Evolutionary conservation across 1,140 invertebrate species (phyloP), one percentile per base, ranked within the genome.

Genomic region (Asobara japonica): DNA sequence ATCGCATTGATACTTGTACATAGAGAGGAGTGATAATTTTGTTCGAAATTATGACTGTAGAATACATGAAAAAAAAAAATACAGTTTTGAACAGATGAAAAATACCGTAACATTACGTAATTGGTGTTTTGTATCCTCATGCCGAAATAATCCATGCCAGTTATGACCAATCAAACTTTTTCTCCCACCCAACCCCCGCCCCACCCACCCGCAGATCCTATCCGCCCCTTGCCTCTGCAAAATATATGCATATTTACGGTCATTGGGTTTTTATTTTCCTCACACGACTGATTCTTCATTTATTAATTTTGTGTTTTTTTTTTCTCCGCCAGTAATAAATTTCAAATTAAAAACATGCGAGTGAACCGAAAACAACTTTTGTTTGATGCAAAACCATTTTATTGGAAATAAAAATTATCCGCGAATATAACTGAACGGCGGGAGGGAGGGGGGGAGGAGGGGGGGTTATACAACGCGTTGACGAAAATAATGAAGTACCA

Each of bases 1-100:
- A 79, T 78, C 69, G 38, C 30, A 73, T 77, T 75, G 73, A 62
- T 69, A 77, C 56, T 61, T 80, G 77, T 81, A 82, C 75, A 82
- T 82, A 81, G 65, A 65, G 82, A 79, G 60, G 71, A 38, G 38
- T 48, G 36, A 64, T 29, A 61, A 64, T 5, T 36, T 33, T 22
- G 76, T 81, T 79, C 76, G 71, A 73, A 77, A 74, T 71, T 79
- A 78, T 38, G 51, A 73, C 72, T 79, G 27, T 67, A 67, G 31
- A 22, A 67, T 48, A 10, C 33, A 48, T 41, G 25, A 10, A 18
- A 30, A 25, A 30, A 27, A 30, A 27, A 48, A 27, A 27, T 56
- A 56, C 18, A 56, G 1, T 56, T 64, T 64, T 33, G 0, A 33
- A 36, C 20, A 38, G 36, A 66, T 13, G 20, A 22, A 66, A 48